Percentiles rank a stretch among this genome's conserved stretches.
Conservation (phyloP, 2,797 vertebrate genomes). For the Microctenopoma stevenorrisi region DNA sequence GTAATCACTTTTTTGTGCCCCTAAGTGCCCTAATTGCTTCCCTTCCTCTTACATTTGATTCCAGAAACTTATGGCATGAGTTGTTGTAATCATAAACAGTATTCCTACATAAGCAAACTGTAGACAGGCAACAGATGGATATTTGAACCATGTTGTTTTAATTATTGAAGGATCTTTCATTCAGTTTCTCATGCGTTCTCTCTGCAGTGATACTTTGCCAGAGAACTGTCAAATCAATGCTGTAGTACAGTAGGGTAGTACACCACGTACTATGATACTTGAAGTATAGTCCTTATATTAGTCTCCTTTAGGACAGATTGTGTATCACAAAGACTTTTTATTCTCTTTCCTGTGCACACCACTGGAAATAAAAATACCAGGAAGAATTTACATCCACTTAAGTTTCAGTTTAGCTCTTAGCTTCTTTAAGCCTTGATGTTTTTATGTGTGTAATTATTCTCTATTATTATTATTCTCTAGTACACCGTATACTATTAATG, state of each 20-base stretch:
- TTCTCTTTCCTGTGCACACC: background rate
- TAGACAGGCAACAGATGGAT: conserved; percentile 11
- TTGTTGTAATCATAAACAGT: conserved; percentile 30
- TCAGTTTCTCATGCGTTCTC: background rate
- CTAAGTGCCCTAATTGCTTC: conserved; percentile 26
- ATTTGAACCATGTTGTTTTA: conserved; percentile 1
- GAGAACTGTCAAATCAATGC: background rate
- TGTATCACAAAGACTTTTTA: too few relatives aligned
- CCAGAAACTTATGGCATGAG: conserved; percentile 2
- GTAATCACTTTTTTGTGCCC: conserved; percentile 9
- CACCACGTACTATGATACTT: background rate
- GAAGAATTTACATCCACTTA: conserved; percentile 5
- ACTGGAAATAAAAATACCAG: background rate
- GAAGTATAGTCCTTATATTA: too few relatives aligned
- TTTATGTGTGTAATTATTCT: conserved; percentile 58
- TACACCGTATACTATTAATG: conserved; percentile 75
- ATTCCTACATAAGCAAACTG: background rate
- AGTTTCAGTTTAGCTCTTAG: background rate
- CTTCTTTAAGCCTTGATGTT: conserved; percentile 11
- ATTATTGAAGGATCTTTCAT: background rate
- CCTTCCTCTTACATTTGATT: conserved; percentile 26
- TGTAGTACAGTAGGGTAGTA: background rate
- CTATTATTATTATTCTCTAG: conserved; percentile 67
- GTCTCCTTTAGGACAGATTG: too few relatives aligned
- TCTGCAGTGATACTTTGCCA: background rate